Evolutionary conservation across 2,797 vertebrate genomes (phyloP), one percentile per base, ranked within the genome.

Genomic region (Myotis myotis): DNA sequence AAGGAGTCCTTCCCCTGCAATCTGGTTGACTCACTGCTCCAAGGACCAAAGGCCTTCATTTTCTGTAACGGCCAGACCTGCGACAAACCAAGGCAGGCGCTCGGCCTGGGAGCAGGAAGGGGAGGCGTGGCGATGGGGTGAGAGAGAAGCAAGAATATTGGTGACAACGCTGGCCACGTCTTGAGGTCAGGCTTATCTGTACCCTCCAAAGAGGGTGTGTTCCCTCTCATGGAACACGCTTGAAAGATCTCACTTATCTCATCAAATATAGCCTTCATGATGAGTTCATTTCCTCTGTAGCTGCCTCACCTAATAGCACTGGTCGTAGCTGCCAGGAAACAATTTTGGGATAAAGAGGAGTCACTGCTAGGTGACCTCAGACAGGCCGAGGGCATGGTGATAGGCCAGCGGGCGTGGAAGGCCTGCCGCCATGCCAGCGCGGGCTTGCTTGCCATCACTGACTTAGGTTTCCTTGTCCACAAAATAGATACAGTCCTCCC

Each of bases 351-450:
- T 36, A 47, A 17, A 71, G 33, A 71, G 38, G 23, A 17, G 17
- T 38, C 38, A 6, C 80, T 36, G 25, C 47, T 49, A 30, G 71
- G 25, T 60, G 57, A 28, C 57, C 57, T 60, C 57, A 6, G 49
- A 5, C 57, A 13, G 57, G 13, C 57, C 22, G 15, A 55, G 30
- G 28, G 6, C 6, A 25, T 1, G 12, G 30, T 4, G 23, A 8
- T 6, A 3, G 4, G n/a, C n/a, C 25, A 60, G 11, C 6, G 7
- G 23, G 49, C 44, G 79, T 33, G 23, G 70, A 79, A 41, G 19
- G 2, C 0, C 4, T 28, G 36, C 13, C 25, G 6, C 60, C 5
- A 6, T 23, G 71, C 3, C 1, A 5, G 19, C 11, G 64, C 7
- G 3, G 55, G 53, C 20, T 62, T 62, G 30, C 16, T 75, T 30